Evolutionary conservation across 2,113 vertebrate genomes (phyloP), one percentile per base, ranked within the genome.

Genomic region (Sorex fumeus): DNA sequence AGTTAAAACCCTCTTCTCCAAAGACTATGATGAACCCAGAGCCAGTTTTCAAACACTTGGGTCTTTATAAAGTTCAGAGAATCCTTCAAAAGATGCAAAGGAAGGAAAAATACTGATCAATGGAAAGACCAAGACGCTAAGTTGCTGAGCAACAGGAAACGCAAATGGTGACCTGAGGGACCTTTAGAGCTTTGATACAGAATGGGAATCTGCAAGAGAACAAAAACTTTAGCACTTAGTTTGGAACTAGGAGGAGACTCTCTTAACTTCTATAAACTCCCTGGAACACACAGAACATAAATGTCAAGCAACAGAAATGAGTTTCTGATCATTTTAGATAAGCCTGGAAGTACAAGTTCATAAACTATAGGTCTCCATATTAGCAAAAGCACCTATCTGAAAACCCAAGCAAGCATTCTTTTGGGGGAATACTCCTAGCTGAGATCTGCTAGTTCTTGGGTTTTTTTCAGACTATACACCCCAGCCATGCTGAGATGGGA

Each of bases 61-160:
- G 36, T 81, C 80, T 93, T 95, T 74, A 81, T 87, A 23, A 74
- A 53, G 53, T 30, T 91, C 71, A 91, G 47, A 80, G 57, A 28
- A 64, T 27, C 69, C 16, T 89, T 91, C 62, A 80, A 91, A 85
- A 89, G 84, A 25, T 3, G 7, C 57, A 66, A 89, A 87, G 28
- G 32, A 88, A 91, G 60, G 88, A 67, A 88, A 88, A 92, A 86
- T 64, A 74, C 10, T 2, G 84, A 91, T 83, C 82, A 60, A 80
- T 77, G 25, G 70, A 75, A 77, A 81, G 75, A 83, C 62, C 64
- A 23, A 87, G 82, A 90, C 32, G 16, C 28, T 64, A 81, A 90
- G 66, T 5, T 71, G 32, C 40, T 12, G 19, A 8, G 16, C 1
- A 27, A 45, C 27, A 45, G 9, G 75, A 34, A 60, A 83, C 9